Base-by-base conservation (phyloP, 1,140 invertebrate genomes). In the Drosophila seguyi region DNA sequence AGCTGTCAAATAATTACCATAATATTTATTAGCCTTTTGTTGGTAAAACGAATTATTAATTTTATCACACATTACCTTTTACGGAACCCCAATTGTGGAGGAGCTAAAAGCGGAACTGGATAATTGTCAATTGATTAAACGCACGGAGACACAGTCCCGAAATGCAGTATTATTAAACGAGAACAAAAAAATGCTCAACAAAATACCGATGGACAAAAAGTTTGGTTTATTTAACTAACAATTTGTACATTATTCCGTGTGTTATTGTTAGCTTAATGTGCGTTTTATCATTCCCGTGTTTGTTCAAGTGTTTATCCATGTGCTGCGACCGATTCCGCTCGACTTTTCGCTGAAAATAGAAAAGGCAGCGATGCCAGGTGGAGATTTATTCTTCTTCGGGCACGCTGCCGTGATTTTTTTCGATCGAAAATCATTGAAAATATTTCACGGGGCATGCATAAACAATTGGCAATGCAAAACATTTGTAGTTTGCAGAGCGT, bases 231-330 rank as follows among this genome's bases (percentile, higher is more conserved):
- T 79, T 71, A 82, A 87, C 58, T 68, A 75, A 60, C 66, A 75
- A 82, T 87, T 68, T 72, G 60, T 72, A 65, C 44, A 72, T 63
- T 66, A 66, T 78, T 77, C 59, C 36, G 38, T 81, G 38, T 81
- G 50, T 79, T 86, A 82, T 87, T 86, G 62, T 83, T 79, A 36
- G 79, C 44, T 68, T 61, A 75, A 78, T 67, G 69, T 87, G 75
- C 66, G 68, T 77, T 77, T 77, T 77, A 77, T 77, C 69, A 87
- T 62, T 72, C 74, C 67, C 48, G 39, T 61, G 39, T 81, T 69
- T 74, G 55, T 79, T 65, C 38, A 69, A 77, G 60, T 86, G 69
- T 69, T 83, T 66, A 79, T 75, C 41, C 57, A 63, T 38, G 27
- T 36, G 67, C 41, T 47, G 50, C 34, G 44, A 60, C 56, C 27